Evolutionary conservation across 2,888 invertebrate species (phyloP).

Genomic region (Zhengitettix transpicula): DNA sequence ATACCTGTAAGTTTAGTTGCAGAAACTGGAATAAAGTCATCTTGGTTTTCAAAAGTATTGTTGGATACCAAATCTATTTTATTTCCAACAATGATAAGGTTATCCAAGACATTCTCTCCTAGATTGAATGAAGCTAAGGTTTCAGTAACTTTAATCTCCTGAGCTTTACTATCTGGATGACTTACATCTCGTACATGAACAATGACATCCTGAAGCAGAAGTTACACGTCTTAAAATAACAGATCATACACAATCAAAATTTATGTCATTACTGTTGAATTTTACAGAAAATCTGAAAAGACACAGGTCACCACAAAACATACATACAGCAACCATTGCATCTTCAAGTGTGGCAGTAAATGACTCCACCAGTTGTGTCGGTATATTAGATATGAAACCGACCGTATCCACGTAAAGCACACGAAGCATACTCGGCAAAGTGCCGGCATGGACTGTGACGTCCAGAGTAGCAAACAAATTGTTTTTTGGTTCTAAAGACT

Average conservation of each 20-base stretch:
- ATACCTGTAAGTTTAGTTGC: conserved; percentile 15
- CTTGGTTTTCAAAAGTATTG: not conserved
- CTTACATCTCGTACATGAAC: conserved; percentile 65
- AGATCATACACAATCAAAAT: conserved; percentile 2
- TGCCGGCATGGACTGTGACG: conserved; percentile 58
- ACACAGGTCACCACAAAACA: not conserved
- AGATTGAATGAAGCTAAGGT: conserved; percentile 41
- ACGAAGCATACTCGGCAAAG: conserved; percentile 44
- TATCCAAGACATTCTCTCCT: conserved; percentile 26
- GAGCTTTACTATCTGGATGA: conserved; percentile 50
- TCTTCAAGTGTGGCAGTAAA: conserved; percentile 70
- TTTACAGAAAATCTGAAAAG: not conserved
- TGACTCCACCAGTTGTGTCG: conserved; percentile 57
- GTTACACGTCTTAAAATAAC: conserved; percentile 1
- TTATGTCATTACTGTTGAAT: not conserved
- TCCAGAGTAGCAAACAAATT: conserved; percentile 74
- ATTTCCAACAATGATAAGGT: conserved; percentile 54
- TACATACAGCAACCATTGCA: conserved; percentile 46
- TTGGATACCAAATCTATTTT: conserved; percentile 44
- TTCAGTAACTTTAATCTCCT: conserved; percentile 47
- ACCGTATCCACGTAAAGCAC: conserved; percentile 69
- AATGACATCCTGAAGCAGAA: conserved; percentile 46
- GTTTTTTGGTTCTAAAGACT: conserved; percentile 45
- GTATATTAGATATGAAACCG: conserved; percentile 74
- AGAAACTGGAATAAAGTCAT: conserved; percentile 20